Evolutionary conservation across 2,888 invertebrate species (phyloP).

Genomic region (Sialis lutaria): DNA sequence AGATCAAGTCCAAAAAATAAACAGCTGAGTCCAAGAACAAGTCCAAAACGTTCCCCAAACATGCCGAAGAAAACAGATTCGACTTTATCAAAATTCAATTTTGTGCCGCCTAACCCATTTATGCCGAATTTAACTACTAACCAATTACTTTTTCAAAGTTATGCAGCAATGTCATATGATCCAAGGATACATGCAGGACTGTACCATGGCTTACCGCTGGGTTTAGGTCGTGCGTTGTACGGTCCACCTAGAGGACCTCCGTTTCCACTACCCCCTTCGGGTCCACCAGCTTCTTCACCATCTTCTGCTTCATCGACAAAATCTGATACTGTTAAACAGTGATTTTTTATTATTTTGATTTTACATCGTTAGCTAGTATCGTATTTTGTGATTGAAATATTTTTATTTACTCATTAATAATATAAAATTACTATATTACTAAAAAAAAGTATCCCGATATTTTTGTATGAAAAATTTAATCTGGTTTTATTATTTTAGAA

Average conservation of each 20-base stretch:
- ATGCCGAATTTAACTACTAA: conserved; percentile 23
- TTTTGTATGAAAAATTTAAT: no score
- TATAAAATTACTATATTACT: no score
- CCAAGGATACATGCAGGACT: conserved; percentile 13
- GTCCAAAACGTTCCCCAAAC: not conserved
- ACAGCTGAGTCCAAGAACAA: not conserved
- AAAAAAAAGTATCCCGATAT: no score
- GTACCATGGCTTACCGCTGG: conserved; percentile 3
- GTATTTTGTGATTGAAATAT: no score
- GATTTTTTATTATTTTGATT: no score
- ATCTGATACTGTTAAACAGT: no score
- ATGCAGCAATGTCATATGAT: conserved; percentile 23
- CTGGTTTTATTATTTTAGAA: no score
- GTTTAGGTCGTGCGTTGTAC: not conserved
- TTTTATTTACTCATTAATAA: no score
- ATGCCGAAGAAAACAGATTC: not conserved
- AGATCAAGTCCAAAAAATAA: not conserved
- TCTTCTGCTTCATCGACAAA: not conserved
- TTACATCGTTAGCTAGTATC: no score
- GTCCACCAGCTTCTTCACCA: not conserved
- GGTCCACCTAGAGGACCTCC: not conserved
- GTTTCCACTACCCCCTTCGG: not conserved
- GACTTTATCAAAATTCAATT: conserved; percentile 18
- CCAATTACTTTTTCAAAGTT: conserved; percentile 21
- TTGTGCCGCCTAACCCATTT: conserved; percentile 26